Evolutionary conservation across 2,113 vertebrate genomes (phyloP).

Genomic region (Bos indicus): DNA sequence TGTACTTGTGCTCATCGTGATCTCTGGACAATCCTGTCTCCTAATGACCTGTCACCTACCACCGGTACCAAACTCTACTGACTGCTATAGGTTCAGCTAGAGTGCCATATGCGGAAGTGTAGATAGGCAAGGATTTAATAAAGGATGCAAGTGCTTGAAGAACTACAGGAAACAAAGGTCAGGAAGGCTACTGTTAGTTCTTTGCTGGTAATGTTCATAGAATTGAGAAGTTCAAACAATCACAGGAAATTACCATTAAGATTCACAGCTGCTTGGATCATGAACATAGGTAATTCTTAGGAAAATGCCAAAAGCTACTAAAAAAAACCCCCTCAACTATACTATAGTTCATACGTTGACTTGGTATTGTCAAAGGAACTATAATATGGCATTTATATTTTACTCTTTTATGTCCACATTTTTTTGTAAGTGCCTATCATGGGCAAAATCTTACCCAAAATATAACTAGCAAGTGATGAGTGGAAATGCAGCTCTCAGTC

Average conservation of each 20-base stretch:
- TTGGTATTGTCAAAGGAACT: neutral
- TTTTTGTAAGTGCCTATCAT: neutral
- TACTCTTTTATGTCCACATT: neutral
- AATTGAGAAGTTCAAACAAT: neutral
- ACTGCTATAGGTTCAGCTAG: neutral
- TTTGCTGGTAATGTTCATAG: neutral
- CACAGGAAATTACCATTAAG: neutral
- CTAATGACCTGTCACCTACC: too few relatives aligned
- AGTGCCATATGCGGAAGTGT: neutral
- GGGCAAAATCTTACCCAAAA: neutral
- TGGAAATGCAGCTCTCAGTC: neutral
- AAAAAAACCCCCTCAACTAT: neutral
- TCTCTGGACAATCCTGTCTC: neutral
- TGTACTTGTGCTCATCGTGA: neutral
- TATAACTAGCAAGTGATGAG: neutral
- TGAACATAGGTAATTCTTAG: neutral
- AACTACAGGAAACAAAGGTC: neutral
- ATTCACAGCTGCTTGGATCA: neutral
- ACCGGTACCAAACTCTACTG: neutral
- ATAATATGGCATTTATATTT: neutral
- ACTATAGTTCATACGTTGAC: neutral
- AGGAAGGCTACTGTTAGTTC: neutral
- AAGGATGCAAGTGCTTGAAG: neutral
- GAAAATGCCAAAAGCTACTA: neutral
- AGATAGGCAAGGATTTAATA: neutral